These are phyloP conservation scores for Oreochromis spilurus DNA, from an alignment of 2,113 vertebrate genomes.

Conservation along the genomic window DNA sequence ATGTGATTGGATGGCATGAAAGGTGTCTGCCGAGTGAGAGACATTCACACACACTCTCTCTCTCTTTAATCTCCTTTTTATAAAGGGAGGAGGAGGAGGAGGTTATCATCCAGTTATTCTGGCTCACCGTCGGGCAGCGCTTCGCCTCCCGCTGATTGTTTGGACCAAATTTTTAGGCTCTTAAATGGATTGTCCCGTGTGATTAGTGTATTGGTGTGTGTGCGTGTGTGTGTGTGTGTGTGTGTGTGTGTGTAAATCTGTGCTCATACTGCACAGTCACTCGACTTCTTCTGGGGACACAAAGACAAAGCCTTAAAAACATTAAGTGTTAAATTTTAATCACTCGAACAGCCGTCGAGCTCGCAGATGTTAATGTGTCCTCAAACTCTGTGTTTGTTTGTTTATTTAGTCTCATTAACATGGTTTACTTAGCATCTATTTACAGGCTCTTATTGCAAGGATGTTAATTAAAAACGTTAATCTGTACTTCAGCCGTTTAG, in stretches of 20 bases:
- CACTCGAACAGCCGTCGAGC: neutral
- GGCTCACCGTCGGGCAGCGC: neutral
- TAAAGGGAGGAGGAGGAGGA: neutral
- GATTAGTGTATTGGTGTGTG: constrained; percentile 19
- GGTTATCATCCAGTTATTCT: constrained; percentile 5
- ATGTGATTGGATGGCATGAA: constrained; percentile 24
- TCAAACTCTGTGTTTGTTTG: neutral
- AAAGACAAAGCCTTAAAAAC: neutral
- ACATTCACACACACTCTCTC: neutral
- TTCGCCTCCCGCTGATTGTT: constrained; percentile 43
- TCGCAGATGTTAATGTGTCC: neutral
- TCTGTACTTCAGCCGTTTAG: neutral
- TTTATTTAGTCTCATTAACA: neutral
- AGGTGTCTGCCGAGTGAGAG: constrained; percentile 24
- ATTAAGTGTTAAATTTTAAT: neutral
- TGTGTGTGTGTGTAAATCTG: neutral
- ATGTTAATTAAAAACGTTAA: neutral
- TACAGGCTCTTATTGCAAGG: neutral
- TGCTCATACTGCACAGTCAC: neutral
- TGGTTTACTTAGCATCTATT: neutral
- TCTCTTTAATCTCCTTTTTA: constrained; percentile 37
- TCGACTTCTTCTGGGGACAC: neutral
- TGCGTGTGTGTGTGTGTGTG: neutral
- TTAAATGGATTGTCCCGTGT: constrained; percentile 47
- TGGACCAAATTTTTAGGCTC: constrained; percentile 35